Percentiles rank a stretch among this genome's conserved stretches.
These are phyloP conservation scores for Poecilobothrus nobilitatus DNA, from an alignment of 2,888 invertebrate genomes.

Conservation along the genomic window DNA sequence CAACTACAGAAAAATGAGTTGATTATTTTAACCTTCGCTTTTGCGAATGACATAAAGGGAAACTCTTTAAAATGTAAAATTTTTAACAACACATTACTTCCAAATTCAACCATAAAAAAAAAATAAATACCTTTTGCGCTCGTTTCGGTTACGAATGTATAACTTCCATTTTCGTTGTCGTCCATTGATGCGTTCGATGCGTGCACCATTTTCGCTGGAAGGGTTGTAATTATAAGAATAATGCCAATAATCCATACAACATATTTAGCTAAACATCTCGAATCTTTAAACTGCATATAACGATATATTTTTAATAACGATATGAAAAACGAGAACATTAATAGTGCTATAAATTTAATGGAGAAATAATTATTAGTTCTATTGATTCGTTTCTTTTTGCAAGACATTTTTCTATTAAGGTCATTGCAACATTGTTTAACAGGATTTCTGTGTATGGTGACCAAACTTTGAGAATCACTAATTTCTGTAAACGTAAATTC, in stretches of 20 bases:
- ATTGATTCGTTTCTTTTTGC: background rate
- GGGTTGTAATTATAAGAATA: constrained; percentile 27
- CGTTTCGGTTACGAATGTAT: background rate
- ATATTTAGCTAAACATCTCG: constrained; percentile 4
- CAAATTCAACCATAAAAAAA: too few species aligned
- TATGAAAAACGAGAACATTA: constrained; percentile 19
- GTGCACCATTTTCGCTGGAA: constrained; percentile 29
- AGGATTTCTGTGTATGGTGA: background rate
- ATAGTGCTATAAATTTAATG: background rate
- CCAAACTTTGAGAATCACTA: background rate
- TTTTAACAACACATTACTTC: too few species aligned
- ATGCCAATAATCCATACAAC: constrained; percentile 27
- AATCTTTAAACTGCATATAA: constrained; percentile 14
- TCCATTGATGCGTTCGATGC: constrained; percentile 4
- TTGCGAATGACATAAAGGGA: too few species aligned
- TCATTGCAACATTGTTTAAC: background rate
- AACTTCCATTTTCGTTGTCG: constrained; percentile 28
- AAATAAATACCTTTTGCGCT: background rate
- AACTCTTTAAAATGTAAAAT: too few species aligned
- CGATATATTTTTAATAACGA: constrained; percentile 28
- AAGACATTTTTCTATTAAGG: background rate
- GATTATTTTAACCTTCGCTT: too few species aligned
- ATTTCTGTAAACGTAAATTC: background rate
- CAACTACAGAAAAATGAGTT: too few species aligned
- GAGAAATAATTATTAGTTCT: background rate